Base-by-base conservation (phyloP, 2,888 invertebrate genomes). In the Agrotis segetum region DNA sequence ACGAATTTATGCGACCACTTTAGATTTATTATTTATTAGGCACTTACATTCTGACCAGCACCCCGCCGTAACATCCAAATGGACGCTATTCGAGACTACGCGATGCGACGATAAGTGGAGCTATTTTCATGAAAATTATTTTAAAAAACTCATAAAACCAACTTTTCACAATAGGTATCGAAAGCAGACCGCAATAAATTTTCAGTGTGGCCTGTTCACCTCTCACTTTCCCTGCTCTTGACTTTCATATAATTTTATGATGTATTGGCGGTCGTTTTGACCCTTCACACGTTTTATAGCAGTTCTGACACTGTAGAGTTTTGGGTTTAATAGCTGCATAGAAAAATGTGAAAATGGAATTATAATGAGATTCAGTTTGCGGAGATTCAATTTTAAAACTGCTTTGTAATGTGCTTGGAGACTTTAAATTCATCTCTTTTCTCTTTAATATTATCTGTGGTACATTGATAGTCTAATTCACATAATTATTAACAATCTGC, bases 191-290 rank as follows among this genome's bases (percentile, higher is more conserved):
- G 93, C 92, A 90, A 96, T 96, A 96, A 96, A 96, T 96, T 92
- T 77, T 88, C 74, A 82, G 85, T 74, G 88, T 88, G 84, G 91
- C 90, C 92, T 90, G 91, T 91, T 94, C 95, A 93, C 94, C 94
- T 94, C 92, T 91, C 93, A 92, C 93, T 93, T 93, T 91, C 92
- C 91, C 94, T 93, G 93, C 93, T 92, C 94, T 95, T 95, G 96
- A 95, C 95, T 96, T 96, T 96, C 93, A 96, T 95, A 94, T 96
- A 95, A 96, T 95, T 95, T 95, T 94, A 95, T 95, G 96, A 96
- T 96, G 92, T 96, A 96, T 95, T 89, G 94, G 82, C 89, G 92
- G 89, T 90, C 93, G 91, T 92, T 93, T 90, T 95, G 96, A 95
- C 95, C 95, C 95, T 94, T 94, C 95, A 92, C 93, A 93, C 93